These are phyloP conservation scores for Drosophila pachea DNA, from an alignment of 1,140 invertebrate species.

Conservation along the genomic window DNA sequence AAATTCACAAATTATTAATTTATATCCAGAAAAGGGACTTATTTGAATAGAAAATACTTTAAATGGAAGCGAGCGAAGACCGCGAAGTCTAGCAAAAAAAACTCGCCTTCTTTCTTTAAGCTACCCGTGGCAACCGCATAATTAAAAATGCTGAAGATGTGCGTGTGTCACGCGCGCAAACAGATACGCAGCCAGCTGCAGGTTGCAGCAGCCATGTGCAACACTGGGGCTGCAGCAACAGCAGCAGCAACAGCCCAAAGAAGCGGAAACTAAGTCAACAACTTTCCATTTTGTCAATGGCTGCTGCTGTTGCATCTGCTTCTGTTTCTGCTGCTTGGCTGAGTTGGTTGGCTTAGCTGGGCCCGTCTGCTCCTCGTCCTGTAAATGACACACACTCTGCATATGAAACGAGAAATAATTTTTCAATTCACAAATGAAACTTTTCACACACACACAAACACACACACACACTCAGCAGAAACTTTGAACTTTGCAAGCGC, in stretches of 20 bases:
- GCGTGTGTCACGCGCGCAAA: neutral
- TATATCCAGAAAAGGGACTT: neutral
- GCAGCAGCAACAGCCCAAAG: constrained; percentile 35
- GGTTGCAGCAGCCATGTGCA: constrained; percentile 4
- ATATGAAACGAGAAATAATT: constrained; percentile 73
- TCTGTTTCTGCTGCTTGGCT: constrained; percentile 25
- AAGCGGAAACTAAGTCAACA: constrained; percentile 68
- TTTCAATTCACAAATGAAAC: constrained; percentile 76
- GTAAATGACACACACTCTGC: constrained; percentile 69
- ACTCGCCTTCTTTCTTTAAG: constrained; percentile 18
- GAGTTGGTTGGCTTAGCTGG: constrained; percentile 4
- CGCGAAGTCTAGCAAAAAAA: constrained; percentile 7
- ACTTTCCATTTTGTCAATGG: constrained; percentile 76
- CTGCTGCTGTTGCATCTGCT: constrained; percentile 1
- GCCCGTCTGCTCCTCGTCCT: constrained; percentile 23
- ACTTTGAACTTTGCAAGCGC: constrained; percentile 65
- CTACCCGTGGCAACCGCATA: constrained; percentile 40
- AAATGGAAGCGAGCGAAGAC: neutral
- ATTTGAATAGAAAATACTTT: too few species aligned
- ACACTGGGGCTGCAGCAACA: neutral
- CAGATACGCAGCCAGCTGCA: too few species aligned
- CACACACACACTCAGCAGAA: constrained; percentile 55
- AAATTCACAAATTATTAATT: neutral
- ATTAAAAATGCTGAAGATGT: constrained; percentile 49
- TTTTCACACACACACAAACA: constrained; percentile 52